Evolutionary conservation across 2,888 invertebrate genomes (phyloP).

Genomic region (Harmothoe impar): DNA sequence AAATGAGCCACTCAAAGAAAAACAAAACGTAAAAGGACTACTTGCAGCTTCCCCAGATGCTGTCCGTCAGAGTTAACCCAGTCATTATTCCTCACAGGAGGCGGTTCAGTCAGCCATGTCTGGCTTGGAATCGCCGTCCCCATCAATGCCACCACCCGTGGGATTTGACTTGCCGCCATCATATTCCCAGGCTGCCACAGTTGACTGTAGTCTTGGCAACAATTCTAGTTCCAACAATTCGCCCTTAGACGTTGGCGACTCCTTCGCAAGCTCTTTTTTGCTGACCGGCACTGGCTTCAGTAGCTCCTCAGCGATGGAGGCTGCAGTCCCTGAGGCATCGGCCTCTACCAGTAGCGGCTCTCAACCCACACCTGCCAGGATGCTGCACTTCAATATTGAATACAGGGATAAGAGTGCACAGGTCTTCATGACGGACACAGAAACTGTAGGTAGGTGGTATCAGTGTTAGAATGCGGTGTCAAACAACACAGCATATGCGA

Average conservation of each 20-base stretch:
- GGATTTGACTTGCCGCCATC: slow-evolving; percentile 53
- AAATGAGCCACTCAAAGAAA: too few species aligned
- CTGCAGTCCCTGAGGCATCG: slow-evolving; percentile 38
- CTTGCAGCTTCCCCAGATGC: too few species aligned
- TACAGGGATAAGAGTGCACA: slow-evolving; percentile 78
- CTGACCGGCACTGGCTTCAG: slow-evolving; percentile 67
- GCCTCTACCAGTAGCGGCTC: slow-evolving; percentile 42
- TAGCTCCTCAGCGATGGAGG: slow-evolving; percentile 20
- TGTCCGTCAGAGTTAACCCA: neutral
- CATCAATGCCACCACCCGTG: slow-evolving; percentile 12
- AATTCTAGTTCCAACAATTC: slow-evolving; percentile 70
- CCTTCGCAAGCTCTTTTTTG: slow-evolving; percentile 75
- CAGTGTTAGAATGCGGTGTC: neutral
- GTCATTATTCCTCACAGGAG: slow-evolving; percentile 39
- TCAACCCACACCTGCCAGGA: slow-evolving; percentile 66
- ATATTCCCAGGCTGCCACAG: slow-evolving; percentile 69
- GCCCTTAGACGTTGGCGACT: slow-evolving; percentile 60
- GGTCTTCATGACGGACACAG: slow-evolving; percentile 77
- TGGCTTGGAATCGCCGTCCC: slow-evolving; percentile 56
- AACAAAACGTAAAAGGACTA: too few species aligned
- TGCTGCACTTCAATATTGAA: slow-evolving; percentile 80
- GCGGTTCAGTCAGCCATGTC: slow-evolving; percentile 66
- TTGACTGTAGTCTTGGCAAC: slow-evolving; percentile 69
- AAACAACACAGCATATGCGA: neutral
- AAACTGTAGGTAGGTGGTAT: slow-evolving; percentile 77